These are phyloP conservation scores for Babyrousa celebensis DNA, from an alignment of 2,797 vertebrate species.

Conservation along the genomic window DNA sequence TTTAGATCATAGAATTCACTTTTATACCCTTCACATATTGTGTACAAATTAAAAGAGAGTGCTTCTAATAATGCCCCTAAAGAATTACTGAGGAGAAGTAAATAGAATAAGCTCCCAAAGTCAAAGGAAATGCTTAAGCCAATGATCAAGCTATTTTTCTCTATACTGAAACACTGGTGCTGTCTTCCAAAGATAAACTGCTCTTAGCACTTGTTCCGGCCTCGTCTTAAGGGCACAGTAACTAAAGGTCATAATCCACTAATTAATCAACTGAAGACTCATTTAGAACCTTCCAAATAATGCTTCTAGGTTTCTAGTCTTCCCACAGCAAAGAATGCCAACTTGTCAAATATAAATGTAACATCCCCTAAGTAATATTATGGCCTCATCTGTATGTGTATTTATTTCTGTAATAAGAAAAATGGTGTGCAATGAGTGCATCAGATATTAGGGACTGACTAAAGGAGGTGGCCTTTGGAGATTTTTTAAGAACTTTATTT, in stretches of 20 bases:
- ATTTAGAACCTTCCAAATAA: conserved; percentile 47
- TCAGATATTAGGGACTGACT: neutral
- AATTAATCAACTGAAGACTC: conserved; percentile 64
- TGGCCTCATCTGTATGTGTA: neutral
- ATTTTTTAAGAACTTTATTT: neutral
- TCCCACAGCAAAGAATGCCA: conserved; percentile 6
- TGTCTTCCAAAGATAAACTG: conserved; percentile 70
- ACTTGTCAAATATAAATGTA: conserved; percentile 25
- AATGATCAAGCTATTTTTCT: conserved; percentile 61
- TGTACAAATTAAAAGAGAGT: conserved; percentile 51
- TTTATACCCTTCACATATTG: neutral
- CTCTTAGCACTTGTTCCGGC: conserved; percentile 11
- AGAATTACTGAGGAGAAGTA: conserved; percentile 30
- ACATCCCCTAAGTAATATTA: neutral
- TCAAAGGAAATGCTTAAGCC: conserved; percentile 55
- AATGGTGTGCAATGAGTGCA: neutral
- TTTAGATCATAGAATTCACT: neutral
- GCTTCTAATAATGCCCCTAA: neutral
- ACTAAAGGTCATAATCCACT: conserved; percentile 24
- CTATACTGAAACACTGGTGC: conserved; percentile 36
- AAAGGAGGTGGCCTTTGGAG: neutral
- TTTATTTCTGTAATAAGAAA: conserved; percentile 40
- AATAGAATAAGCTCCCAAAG: conserved; percentile 45
- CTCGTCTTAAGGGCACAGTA: conserved; percentile 42
- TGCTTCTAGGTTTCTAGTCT: neutral